phyloP scores from a whole-genome alignment of 2,797 vertebrate species.

The Aphelocoma californica region DNA sequence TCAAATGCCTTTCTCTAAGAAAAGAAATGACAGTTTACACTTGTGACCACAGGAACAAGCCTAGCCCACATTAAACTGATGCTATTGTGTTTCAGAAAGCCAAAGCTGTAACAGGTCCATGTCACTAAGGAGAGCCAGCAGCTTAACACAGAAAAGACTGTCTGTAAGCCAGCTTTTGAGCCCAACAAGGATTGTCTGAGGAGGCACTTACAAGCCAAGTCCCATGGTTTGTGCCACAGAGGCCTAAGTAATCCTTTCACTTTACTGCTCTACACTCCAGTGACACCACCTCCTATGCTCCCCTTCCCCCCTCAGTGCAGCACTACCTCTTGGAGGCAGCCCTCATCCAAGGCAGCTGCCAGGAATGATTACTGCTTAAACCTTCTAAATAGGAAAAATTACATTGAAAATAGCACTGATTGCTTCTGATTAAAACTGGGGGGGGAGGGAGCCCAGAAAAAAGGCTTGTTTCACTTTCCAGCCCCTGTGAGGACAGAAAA shows the following conservation, averaged over 20 bases:
- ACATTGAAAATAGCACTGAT: background rate
- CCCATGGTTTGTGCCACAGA: background rate
- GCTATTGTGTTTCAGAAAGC: background rate
- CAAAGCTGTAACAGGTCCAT: background rate
- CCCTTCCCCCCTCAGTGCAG: background rate
- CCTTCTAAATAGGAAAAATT: background rate
- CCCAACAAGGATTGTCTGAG: background rate
- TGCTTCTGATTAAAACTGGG: background rate
- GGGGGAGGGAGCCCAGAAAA: background rate
- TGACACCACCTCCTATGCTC: background rate
- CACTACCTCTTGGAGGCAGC: background rate
- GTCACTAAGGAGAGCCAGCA: background rate
- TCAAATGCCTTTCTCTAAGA: constrained; percentile 81
- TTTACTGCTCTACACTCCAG: background rate
- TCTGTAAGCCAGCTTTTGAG: background rate
- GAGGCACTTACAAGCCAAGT: background rate
- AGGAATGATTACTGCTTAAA: background rate
- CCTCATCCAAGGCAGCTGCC: background rate
- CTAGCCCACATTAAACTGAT: background rate
- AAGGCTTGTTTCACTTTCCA: background rate
- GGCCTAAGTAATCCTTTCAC: background rate
- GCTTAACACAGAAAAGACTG: background rate
- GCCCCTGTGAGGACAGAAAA: background rate
- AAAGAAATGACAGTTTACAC: background rate
- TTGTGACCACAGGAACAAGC: background rate